These are phyloP conservation scores for Cacoxenus indagator DNA, from an alignment of 2,888 invertebrate genomes.

Conservation along the genomic window DNA sequence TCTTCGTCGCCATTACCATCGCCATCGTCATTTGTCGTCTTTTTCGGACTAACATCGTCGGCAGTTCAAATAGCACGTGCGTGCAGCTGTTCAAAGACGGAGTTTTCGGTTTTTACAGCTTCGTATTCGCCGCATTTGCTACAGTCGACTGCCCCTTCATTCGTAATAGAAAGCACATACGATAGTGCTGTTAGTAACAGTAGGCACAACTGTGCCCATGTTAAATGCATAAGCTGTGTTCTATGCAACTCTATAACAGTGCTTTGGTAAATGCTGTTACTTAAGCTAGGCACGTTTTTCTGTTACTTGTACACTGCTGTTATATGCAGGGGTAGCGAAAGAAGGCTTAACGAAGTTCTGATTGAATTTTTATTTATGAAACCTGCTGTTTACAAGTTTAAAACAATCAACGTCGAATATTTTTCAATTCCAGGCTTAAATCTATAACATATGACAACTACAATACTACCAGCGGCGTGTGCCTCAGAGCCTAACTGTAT, in stretches of 20 bases:
- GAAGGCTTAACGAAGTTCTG: too few species aligned
- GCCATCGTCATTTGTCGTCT: not conserved
- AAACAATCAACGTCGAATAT: too few species aligned
- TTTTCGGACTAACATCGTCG: constrained; percentile 12
- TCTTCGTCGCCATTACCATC: not conserved
- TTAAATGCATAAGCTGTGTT: not conserved
- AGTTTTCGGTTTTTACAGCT: not conserved
- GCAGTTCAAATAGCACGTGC: too few species aligned
- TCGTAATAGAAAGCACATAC: not conserved
- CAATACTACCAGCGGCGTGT: too few species aligned
- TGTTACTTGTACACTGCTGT: too few species aligned
- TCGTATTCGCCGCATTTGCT: not conserved
- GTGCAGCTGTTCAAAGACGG: not conserved
- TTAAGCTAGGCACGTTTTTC: too few species aligned
- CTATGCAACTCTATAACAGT: not conserved
- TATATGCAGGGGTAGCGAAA: too few species aligned
- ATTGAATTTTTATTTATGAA: too few species aligned
- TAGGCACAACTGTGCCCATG: constrained; percentile 1
- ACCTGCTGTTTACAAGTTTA: too few species aligned
- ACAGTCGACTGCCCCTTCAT: not conserved
- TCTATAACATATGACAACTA: too few species aligned
- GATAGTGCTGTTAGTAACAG: not conserved
- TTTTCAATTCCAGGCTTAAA: too few species aligned
- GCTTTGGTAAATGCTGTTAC: not conserved
- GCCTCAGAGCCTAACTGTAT: too few species aligned